phyloP scores from a whole-genome alignment of 2,797 vertebrate species.

The Paedocypris micromegethes region DNA sequence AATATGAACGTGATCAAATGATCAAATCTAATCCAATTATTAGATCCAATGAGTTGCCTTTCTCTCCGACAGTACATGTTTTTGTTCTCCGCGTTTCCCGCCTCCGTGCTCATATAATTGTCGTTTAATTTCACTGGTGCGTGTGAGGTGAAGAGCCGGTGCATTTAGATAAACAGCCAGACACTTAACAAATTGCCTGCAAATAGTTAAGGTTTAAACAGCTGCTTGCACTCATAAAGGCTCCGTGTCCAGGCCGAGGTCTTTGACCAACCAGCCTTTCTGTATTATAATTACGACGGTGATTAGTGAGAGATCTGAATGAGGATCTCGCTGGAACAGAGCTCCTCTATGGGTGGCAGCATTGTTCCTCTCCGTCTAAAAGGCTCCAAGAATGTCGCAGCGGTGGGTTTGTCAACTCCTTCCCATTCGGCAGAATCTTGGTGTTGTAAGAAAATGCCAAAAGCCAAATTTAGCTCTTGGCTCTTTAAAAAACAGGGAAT shows the following conservation, averaged over 20 bases:
- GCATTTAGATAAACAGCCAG: slow-evolving; percentile 69
- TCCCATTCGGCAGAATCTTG: slow-evolving; percentile 26
- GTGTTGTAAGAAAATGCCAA: slow-evolving; percentile 2
- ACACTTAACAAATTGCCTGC: slow-evolving; percentile 68
- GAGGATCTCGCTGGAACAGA: too few relatives aligned
- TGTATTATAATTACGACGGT: too few relatives aligned
- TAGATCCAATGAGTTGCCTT: neutral
- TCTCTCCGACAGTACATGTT: slow-evolving; percentile 6
- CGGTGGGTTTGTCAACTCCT: slow-evolving; percentile 19
- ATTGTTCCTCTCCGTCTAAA: slow-evolving; percentile 22
- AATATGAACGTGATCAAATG: too few relatives aligned
- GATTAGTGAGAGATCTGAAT: too few relatives aligned
- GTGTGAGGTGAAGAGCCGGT: slow-evolving; percentile 60
- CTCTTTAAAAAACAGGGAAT: too few relatives aligned
- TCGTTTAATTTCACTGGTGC: slow-evolving; percentile 64
- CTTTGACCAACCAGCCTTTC: slow-evolving; percentile 10
- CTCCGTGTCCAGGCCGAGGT: slow-evolving; percentile 25
- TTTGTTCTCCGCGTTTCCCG: neutral
- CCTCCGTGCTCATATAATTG: slow-evolving; percentile 40
- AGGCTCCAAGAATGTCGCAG: slow-evolving; percentile 18
- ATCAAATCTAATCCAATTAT: too few relatives aligned
- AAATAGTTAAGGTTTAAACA: slow-evolving; percentile 74
- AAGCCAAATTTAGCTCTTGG: too few relatives aligned
- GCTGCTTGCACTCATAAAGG: slow-evolving; percentile 65
- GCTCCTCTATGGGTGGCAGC: slow-evolving; percentile 34